Evolutionary conservation across 2,113 vertebrate genomes (phyloP), one percentile per base, ranked within the genome.

Genomic region (Podiceps cristatus): DNA sequence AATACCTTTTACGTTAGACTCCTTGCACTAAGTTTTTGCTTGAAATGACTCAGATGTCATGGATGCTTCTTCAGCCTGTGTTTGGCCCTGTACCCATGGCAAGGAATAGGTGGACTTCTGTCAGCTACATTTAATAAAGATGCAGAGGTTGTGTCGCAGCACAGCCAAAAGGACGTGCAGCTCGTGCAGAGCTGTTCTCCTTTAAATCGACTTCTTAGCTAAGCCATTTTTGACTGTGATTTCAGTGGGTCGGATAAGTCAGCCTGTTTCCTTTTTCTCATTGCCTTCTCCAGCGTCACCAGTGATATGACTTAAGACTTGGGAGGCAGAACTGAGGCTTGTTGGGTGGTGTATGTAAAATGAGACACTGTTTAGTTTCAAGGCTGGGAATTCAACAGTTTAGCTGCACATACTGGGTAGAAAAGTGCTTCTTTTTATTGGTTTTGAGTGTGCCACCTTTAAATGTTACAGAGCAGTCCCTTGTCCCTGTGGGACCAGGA

Each of bases 211-310:
- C 74, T 62, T 77, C 90, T 79, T 64, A 88, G 53, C 82, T 14
- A 10, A 96, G 73, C 59, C 88, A 52, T 67, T 91, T 86, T 22
- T 55, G 91, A 86, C 56, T 75, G 71, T 59, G 86, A 89, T 91
- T 97, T 96, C 94, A 94, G 86, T 0, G 2, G 52, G 40, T 64
- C 23, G 11, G 93, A 74, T 49, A 94, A 87, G 86, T 97, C 93
- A 96, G 93, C 80, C 93, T 91, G 52, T 95, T 96, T 96, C 92
- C 95, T 96, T 92, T 93, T 93, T 91, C 91, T 97, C 91, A 93
- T 89, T 96, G 86, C 73, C 84, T 93, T 95, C 89, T 87, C 68
- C 93, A 73, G 91, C 33, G 2, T 92, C 94, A 93, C 90, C 91
- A 96, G 83, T 52, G 90, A 96, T 93, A 86, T 95, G 92, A 96